phyloP scores from a whole-genome alignment of 2,888 invertebrate species.

The Trisateles emortualis region DNA sequence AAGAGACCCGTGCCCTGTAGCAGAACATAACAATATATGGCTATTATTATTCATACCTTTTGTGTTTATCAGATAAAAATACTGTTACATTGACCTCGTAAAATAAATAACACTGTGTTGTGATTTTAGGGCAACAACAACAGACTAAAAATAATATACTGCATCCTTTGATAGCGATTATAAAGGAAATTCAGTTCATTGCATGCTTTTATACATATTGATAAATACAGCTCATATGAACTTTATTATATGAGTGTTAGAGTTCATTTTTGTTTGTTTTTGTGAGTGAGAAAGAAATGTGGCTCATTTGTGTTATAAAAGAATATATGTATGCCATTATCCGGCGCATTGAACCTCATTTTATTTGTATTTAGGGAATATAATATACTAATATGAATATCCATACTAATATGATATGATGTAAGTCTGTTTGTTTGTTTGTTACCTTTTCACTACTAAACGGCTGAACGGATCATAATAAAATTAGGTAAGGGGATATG shows the following conservation, averaged over 20 bases:
- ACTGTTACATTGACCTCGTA: not conserved
- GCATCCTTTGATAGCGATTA: constrained; percentile 53
- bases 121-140: constrained; percentile 15
- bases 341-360: constrained; percentile 43
- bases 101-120: constrained; percentile 6
- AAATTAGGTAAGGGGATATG: no score
- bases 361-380: not conserved
- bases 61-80: constrained; percentile 1
- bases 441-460: no score
- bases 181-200: constrained; percentile 65
- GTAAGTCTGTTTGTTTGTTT: no score
- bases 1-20: no score
- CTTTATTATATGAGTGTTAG: constrained; percentile 11
- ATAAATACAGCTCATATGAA: constrained; percentile 8
- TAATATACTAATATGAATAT: no score
- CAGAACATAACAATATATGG: no score
- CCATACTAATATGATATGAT: no score
- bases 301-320: constrained; percentile 34
- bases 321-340: constrained; percentile 40
- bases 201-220: constrained; percentile 42
- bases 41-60: no score
- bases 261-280: constrained; percentile 11
- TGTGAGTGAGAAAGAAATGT: not conserved
- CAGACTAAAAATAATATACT: constrained; percentile 45
- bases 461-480: no score